A percentile compares a stretch with the other conserved stretches of the same genome.
Conservation (phyloP, 1,140 invertebrate species). For the Drosophila truncata region DNA sequence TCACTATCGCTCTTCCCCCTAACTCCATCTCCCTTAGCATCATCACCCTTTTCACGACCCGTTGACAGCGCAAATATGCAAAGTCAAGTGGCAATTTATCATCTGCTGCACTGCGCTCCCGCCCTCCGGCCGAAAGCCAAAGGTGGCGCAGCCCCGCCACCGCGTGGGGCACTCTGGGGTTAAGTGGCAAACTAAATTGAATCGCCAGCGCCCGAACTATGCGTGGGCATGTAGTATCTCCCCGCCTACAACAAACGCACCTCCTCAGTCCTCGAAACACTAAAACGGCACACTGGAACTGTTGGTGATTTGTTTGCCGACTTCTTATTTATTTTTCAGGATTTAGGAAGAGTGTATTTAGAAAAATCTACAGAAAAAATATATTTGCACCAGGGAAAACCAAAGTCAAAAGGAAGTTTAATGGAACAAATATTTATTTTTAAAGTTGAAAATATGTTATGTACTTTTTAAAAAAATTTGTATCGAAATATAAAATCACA, state of each 20-base stretch:
- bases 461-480: not conserved
- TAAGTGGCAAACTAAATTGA: conserved; percentile 77
- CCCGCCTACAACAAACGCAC: conserved; percentile 55
- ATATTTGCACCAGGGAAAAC: not conserved
- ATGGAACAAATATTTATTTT: not conserved
- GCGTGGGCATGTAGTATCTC: conserved; percentile 53
- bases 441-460: not conserved
- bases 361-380: not conserved
- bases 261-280: not conserved
- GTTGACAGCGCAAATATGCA: conserved; percentile 72
- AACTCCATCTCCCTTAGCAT: conserved; percentile 15
- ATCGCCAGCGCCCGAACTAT: conserved; percentile 52
- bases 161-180: conserved; percentile 55
- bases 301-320: not conserved
- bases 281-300: conserved; percentile 12
- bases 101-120: conserved; percentile 53
- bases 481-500: no score
- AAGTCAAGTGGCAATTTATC: conserved; percentile 83
- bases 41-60: conserved; percentile 46
- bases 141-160: conserved; percentile 7
- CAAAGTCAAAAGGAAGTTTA: not conserved
- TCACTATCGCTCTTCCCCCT: not conserved
- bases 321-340: conserved; percentile 3
- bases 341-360: not conserved
- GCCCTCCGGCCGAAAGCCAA: conserved; percentile 19